Percentiles rank a stretch among this genome's conserved stretches.
Evolutionary conservation across 2,113 vertebrate species (phyloP).

Genomic region (Pseudorectes ferrugineus): DNA sequence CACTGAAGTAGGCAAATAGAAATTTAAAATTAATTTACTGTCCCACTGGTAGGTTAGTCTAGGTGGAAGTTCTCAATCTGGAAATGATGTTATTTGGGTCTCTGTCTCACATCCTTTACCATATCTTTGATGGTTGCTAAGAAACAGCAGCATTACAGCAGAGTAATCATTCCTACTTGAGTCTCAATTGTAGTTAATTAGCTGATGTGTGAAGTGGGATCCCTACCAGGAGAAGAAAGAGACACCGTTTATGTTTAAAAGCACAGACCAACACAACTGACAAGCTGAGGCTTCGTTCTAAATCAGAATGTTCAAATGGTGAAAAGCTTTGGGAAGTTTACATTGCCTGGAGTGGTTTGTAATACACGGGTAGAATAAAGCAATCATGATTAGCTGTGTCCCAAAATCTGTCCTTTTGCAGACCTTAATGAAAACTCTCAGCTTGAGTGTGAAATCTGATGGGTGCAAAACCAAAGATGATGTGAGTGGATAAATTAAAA

Average conservation of each 20-base stretch:
- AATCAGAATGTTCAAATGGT: neutral
- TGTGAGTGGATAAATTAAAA: neutral
- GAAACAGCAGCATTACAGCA: slow-evolving; percentile 31
- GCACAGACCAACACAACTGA: neutral
- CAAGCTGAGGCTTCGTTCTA: neutral
- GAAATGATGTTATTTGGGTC: slow-evolving; percentile 13
- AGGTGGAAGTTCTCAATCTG: slow-evolving; percentile 16
- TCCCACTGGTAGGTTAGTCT: neutral
- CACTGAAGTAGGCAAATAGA: neutral
- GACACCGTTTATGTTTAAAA: neutral
- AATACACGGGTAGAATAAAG: neutral
- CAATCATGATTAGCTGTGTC: neutral
- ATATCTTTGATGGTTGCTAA: slow-evolving; percentile 27
- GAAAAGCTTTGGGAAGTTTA: neutral
- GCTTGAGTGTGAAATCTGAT: slow-evolving; percentile 8
- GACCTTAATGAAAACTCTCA: slow-evolving; percentile 36
- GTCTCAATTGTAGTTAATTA: slow-evolving; percentile 35
- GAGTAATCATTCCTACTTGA: slow-evolving; percentile 25
- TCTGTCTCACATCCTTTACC: slow-evolving; percentile 3
- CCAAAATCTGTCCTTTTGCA: neutral
- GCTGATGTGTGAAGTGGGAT: neutral
- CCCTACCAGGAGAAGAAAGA: neutral
- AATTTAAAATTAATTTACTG: neutral
- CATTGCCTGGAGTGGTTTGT: neutral
- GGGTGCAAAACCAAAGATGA: neutral